These are phyloP conservation scores for Drosophila pseudotakahashii DNA, from an alignment of 2,888 invertebrate species.

Conservation along the genomic window DNA sequence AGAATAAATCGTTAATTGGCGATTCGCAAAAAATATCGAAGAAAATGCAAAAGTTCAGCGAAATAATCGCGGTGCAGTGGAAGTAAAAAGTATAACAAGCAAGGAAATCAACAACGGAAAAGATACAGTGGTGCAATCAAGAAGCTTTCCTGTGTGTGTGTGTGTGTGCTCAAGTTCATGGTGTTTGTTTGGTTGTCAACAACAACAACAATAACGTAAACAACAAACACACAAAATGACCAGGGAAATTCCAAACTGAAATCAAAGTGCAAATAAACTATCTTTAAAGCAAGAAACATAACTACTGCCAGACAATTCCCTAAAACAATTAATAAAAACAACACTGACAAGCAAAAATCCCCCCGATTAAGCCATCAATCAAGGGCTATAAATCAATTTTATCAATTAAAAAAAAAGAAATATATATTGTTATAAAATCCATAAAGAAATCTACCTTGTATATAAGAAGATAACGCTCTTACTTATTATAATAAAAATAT, in stretches of 20 bases:
- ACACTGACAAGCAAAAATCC: background rate
- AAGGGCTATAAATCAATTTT: background rate
- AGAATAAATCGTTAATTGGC: slow-evolving; percentile 48
- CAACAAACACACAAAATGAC: slow-evolving; percentile 11
- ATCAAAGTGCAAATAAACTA: background rate
- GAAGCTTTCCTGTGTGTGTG: slow-evolving; percentile 30
- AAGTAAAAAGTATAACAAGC: slow-evolving; percentile 1
- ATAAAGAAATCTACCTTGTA: background rate
- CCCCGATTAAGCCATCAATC: background rate
- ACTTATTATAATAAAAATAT: no score
- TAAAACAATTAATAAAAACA: no score
- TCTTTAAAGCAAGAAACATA: background rate
- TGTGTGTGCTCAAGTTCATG: slow-evolving; percentile 64
- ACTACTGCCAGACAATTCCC: no score
- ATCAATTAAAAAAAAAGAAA: background rate
- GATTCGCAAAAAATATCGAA: slow-evolving; percentile 49
- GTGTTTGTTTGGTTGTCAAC: slow-evolving; percentile 65
- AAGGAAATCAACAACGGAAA: slow-evolving; percentile 8
- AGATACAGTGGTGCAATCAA: slow-evolving; percentile 23
- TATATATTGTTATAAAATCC: background rate
- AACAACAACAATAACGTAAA: slow-evolving; percentile 41
- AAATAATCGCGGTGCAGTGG: slow-evolving; percentile 32
- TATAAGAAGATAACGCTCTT: no score
- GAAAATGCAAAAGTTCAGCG: slow-evolving; percentile 47
- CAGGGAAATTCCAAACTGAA: background rate